Percentiles rank a stretch among this genome's conserved stretches.
Evolutionary conservation across 1,140 invertebrate species (phyloP).

Genomic region (Oncopeltus fasciatus): DNA sequence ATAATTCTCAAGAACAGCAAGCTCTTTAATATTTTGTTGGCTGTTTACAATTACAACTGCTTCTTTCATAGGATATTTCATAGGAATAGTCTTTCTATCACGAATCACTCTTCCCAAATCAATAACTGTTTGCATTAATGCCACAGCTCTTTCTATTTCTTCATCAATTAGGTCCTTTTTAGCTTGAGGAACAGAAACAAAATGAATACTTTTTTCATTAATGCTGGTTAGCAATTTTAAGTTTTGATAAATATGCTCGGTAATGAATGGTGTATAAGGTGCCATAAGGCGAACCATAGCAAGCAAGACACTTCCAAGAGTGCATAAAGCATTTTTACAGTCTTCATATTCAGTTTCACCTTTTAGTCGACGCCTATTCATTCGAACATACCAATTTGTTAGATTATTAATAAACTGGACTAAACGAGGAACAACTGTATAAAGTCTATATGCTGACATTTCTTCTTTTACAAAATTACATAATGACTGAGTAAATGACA

Average conservation of each 20-base stretch:
- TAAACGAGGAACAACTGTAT: constrained; percentile 85
- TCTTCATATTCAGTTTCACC: constrained; percentile 64
- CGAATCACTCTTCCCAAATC: constrained; percentile 84
- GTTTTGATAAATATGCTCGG: constrained; percentile 91
- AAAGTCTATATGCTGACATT: constrained; percentile 87
- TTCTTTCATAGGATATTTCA: constrained; percentile 85
- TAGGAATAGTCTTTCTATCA: constrained; percentile 82
- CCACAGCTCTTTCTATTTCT: constrained; percentile 78
- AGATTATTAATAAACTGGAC: constrained; percentile 95
- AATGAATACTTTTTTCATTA: constrained; percentile 63
- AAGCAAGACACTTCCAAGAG: constrained; percentile 76
- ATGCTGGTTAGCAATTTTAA: constrained; percentile 38
- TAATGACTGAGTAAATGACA: constrained; percentile 79
- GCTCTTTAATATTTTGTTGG: constrained; percentile 57
- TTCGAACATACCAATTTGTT: constrained; percentile 96
- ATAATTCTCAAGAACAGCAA: constrained; percentile 68
- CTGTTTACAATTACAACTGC: constrained; percentile 89
- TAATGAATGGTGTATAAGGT: constrained; percentile 93
- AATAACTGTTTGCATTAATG: constrained; percentile 87
- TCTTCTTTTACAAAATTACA: constrained; percentile 77
- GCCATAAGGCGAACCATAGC: constrained; percentile 86
- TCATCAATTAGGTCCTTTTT: constrained; percentile 57
- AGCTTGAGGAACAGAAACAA: constrained; percentile 69
- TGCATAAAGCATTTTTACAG: constrained; percentile 69
- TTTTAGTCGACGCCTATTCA: constrained; percentile 82